phyloP scores from a whole-genome alignment of 2,797 vertebrate genomes.

The Odontamblyopus lacepedii region DNA sequence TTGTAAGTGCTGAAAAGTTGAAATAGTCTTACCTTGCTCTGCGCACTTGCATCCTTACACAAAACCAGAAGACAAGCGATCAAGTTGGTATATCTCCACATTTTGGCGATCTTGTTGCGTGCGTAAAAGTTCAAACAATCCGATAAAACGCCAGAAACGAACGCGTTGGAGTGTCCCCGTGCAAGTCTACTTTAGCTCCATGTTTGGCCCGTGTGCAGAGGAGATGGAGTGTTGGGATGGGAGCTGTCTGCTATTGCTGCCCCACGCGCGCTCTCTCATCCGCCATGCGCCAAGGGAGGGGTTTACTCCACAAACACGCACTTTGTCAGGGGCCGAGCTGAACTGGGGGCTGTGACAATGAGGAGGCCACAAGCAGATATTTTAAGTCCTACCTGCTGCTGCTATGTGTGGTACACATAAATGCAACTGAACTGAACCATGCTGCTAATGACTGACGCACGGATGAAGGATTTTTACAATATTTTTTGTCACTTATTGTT shows the following conservation, averaged over 20 bases:
- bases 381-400: not conserved
- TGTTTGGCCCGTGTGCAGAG: constrained; percentile 17
- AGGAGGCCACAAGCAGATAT: not conserved
- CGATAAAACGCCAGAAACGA: not conserved
- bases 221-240: constrained; percentile 12
- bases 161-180: constrained; percentile 8
- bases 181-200: constrained; percentile 41
- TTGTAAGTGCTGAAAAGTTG: not conserved
- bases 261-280: constrained; percentile 30
- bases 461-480: not conserved
- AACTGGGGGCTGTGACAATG: not conserved
- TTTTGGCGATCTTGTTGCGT: constrained; percentile 36
- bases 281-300: constrained; percentile 52
- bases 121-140: constrained; percentile 13
- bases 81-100: constrained; percentile 69
- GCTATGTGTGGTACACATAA: too few species aligned
- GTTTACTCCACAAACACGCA: constrained; percentile 25
- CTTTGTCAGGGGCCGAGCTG: not conserved
- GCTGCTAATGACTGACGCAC: not conserved
- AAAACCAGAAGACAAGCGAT: constrained; percentile 63
- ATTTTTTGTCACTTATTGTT: not conserved
- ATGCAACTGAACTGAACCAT: not conserved
- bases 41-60: constrained; percentile 59
- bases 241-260: constrained; percentile 18
- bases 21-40: constrained; percentile 69